phyloP scores from a whole-genome alignment of 2,888 invertebrate genomes.

The Phyto melanocephala region DNA sequence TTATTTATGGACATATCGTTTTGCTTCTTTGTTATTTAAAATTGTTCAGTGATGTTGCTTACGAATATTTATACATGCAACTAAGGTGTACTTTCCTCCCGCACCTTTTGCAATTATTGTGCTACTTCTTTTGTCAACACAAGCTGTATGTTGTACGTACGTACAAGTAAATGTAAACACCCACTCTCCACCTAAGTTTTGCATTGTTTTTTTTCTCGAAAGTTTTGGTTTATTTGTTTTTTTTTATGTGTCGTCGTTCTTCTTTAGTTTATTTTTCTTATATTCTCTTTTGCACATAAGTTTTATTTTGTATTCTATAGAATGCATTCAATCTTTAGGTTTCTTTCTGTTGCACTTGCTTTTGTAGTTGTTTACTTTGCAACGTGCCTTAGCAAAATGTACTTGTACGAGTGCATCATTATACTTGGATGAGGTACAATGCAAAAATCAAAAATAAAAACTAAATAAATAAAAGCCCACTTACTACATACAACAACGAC shows the following conservation, averaged over 20 bases:
- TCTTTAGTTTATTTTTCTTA: conserved; percentile 14
- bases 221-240: not conserved
- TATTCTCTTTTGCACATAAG: conserved; percentile 31
- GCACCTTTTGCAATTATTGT: not conserved
- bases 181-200: conserved; percentile 23
- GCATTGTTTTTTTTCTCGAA: not conserved
- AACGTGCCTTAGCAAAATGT: conserved; percentile 62
- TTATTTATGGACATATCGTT: conserved; percentile 58
- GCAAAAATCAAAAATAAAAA: conserved; percentile 36
- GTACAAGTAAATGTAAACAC: conserved; percentile 5
- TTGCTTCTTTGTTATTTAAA: conserved; percentile 56
- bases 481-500: conserved; percentile 38
- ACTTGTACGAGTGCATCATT: conserved; percentile 51
- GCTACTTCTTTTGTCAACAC: too few species aligned
- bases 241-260: conserved; percentile 38
- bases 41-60: conserved; percentile 42
- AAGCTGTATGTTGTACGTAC: too few species aligned
- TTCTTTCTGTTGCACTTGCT: conserved; percentile 60
- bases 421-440: conserved; percentile 43
- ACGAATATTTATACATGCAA: not conserved
- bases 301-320: conserved; percentile 55
- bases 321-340: conserved; percentile 54
- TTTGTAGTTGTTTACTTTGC: conserved; percentile 69
- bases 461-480: conserved; percentile 50
- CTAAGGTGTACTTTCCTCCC: not conserved